A percentile compares a stretch with the other conserved stretches of the same genome.
These are phyloP conservation scores for Tinamus guttatus DNA, from an alignment of 2,113 vertebrate species.

Conservation along the genomic window DNA sequence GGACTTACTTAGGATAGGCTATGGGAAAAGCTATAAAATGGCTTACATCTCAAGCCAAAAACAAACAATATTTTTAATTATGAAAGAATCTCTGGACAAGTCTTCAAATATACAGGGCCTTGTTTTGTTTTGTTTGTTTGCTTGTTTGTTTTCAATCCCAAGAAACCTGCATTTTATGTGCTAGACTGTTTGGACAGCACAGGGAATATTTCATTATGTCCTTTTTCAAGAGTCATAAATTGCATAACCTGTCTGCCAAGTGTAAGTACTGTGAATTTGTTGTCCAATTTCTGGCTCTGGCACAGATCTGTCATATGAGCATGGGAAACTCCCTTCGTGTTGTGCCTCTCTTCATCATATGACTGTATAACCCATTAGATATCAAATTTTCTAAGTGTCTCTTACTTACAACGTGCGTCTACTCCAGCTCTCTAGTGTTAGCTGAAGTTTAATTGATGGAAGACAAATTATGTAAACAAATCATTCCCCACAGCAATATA, in stretches of 20 bases:
- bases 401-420: rapidly evolving
- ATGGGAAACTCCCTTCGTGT: neutral
- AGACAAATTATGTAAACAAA: neutral
- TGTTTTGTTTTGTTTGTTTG: neutral
- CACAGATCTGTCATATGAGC: neutral
- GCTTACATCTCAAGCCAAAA: neutral
- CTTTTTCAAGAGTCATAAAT: neutral
- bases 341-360: neutral
- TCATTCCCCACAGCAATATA: neutral
- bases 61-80: neutral
- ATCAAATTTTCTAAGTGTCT: neutral
- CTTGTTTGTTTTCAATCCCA: neutral
- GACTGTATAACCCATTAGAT: neutral
- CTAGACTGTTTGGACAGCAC: neutral
- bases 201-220: neutral
- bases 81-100: neutral
- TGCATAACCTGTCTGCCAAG: neutral
- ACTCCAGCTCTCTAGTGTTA: neutral
- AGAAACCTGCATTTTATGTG: neutral
- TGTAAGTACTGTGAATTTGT: neutral
- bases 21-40: neutral
- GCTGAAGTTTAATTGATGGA: neutral
- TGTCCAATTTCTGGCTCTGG: neutral
- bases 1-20: neutral
- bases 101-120: neutral